Conservation (phyloP, 2,797 vertebrate genomes). For the Paramormyrops hopkinsi region DNA sequence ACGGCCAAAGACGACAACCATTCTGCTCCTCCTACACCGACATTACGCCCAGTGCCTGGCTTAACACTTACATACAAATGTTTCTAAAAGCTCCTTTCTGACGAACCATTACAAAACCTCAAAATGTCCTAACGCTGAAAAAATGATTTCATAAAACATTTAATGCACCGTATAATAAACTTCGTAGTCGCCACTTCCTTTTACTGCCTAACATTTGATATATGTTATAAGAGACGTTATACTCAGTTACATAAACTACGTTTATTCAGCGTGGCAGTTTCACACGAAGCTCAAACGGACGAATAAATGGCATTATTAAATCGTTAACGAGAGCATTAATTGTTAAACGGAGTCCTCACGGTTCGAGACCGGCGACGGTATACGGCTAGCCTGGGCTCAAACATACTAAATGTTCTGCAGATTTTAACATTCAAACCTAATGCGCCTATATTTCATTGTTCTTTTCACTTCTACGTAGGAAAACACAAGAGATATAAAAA, state of each 20-base stretch:
- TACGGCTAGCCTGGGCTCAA: neutral
- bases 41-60: neutral
- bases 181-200: neutral
- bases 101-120: neutral
- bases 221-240: neutral
- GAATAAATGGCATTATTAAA: neutral
- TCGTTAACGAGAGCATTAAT: neutral
- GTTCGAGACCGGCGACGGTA: neutral
- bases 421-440: neutral
- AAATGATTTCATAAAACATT: neutral
- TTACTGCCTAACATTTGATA: neutral
- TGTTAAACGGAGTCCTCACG: neutral
- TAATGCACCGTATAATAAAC: neutral
- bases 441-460: neutral
- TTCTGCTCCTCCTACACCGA: neutral
- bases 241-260: neutral
- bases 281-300: neutral
- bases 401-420: neutral
- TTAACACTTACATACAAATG: neutral
- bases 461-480: neutral
- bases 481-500: neutral
- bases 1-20: neutral
- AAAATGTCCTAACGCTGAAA: neutral
- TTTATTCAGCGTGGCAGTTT: neutral
- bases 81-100: neutral